These are phyloP conservation scores for Leucoma salicis DNA, from an alignment of 2,888 invertebrate species.

Conservation along the genomic window DNA sequence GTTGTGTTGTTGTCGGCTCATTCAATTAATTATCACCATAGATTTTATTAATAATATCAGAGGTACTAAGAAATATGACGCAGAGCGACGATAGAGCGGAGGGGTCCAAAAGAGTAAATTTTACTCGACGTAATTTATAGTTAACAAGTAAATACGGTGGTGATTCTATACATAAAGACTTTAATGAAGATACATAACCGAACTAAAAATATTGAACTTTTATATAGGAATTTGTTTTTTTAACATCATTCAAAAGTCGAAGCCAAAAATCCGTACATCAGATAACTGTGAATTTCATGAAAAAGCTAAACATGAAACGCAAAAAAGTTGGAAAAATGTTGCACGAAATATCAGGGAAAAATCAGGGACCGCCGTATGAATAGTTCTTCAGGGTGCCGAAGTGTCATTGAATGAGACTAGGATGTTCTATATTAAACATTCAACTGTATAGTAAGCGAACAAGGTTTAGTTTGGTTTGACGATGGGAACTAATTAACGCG, in stretches of 20 bases:
- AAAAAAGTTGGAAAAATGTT: conserved; percentile 35
- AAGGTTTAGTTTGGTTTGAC: conserved; percentile 26
- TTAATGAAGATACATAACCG: too few relatives aligned
- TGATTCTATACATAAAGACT: too few relatives aligned
- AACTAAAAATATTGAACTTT: too few relatives aligned
- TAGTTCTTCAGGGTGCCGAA: conserved; percentile 49
- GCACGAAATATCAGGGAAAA: conserved; percentile 42
- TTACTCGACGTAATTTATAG: too few relatives aligned
- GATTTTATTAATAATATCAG: too few relatives aligned
- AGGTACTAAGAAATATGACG: too few relatives aligned
- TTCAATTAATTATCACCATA: too few relatives aligned
- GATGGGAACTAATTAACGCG: conserved; percentile 48
- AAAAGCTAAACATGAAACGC: conserved; percentile 24
- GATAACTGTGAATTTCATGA: conserved; percentile 23
- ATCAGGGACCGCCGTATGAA: conserved; percentile 44
- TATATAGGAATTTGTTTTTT: conserved; percentile 16
- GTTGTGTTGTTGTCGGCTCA: too few relatives aligned
- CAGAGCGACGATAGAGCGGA: too few relatives aligned
- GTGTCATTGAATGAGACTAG: conserved; percentile 48
- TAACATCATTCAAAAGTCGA: conserved; percentile 11
- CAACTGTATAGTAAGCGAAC: conserved; percentile 12
- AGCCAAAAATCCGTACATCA: conserved; percentile 3
- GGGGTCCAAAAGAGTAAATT: too few relatives aligned
- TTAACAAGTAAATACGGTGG: too few relatives aligned
- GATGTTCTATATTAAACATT: conserved; percentile 16